Evolutionary conservation across 2,888 invertebrate genomes (phyloP).

Genomic region (Pachymerium ferrugineum): DNA sequence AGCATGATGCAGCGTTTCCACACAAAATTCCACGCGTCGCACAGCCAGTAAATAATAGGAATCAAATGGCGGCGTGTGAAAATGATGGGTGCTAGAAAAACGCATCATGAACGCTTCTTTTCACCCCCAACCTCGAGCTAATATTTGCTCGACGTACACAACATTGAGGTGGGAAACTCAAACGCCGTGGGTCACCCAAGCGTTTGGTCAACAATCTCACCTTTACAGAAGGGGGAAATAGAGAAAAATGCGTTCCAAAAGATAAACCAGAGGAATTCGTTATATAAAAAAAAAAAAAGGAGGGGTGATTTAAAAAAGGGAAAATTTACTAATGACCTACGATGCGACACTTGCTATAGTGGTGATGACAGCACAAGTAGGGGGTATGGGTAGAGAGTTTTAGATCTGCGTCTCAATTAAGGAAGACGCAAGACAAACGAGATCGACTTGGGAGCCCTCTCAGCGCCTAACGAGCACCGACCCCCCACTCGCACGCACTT

Average conservation of each 20-base stretch:
- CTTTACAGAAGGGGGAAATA: too few relatives aligned
- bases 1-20: too few relatives aligned
- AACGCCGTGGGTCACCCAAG: conserved; percentile 23
- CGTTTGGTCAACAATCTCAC: neutral
- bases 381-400: too few relatives aligned
- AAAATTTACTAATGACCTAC: conserved; percentile 6
- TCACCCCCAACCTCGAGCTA: neutral
- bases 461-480: conserved; percentile 9
- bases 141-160: neutral
- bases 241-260: too few relatives aligned
- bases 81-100: neutral
- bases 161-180: conserved; percentile 14
- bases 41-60: too few relatives aligned
- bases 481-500: conserved; percentile 21
- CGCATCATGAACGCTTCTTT: neutral
- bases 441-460: conserved; percentile 11
- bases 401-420: neutral
- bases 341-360: conserved; percentile 11
- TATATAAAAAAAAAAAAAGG: conserved; percentile 4
- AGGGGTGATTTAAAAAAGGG: too few relatives aligned
- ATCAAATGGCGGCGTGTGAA: too few relatives aligned
- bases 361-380: conserved; percentile 11
- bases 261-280: too few relatives aligned
- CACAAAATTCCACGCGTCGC: too few relatives aligned
- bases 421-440: conserved; percentile 18